Base-by-base conservation (phyloP, 2,797 vertebrate species). In the Silurus aristotelis region DNA sequence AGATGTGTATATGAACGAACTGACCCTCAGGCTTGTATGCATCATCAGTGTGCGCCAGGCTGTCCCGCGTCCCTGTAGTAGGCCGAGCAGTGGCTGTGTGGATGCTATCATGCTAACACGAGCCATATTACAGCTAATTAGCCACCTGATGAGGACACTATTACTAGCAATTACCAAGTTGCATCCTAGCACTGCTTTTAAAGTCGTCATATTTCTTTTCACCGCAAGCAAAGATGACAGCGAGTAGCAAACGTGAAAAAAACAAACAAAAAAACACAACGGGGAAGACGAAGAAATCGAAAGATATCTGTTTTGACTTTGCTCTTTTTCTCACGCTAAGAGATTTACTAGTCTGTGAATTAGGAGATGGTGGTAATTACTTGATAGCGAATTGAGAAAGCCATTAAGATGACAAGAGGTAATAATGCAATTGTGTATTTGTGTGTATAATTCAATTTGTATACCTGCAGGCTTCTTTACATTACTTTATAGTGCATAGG, bases 161-260 rank as follows among this genome's bases (percentile, higher is more conserved):
- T 94, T 93, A 93, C 91, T 92, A 90, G 90, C 91, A 93, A 93
- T 93, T 94, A 93, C 89, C 90, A 90, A 91, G 89, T 93, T 93
- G 91, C 90, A 93, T 91, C 90, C 89, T 90, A 89, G 90, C 83
- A 83, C 86, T 86, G 86, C 68, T 80, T 91, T 93, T 91, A 88
- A 89, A 91, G 80, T 88, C 80, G 85, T 86, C 61, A 84, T 72
- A 84, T 87, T 84, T 87, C 83, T 85, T 84, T 84, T 87, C 79
- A 89, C 80, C 25, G 70, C 58, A 82, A 87, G 71, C 38, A n/a
- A 67, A 86, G 75, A 80, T 60, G 82, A 87, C 82, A 82, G 55
- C 66, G 71, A 82, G 73, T 83, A 60, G 75, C 61, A 20, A 87
- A 81, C 31, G 31, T 55, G 71, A 60, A 85, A 48, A 87, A 15